These are phyloP conservation scores for Orchesellides sinensis DNA, from an alignment of 2,888 invertebrate genomes.

Conservation along the genomic window DNA sequence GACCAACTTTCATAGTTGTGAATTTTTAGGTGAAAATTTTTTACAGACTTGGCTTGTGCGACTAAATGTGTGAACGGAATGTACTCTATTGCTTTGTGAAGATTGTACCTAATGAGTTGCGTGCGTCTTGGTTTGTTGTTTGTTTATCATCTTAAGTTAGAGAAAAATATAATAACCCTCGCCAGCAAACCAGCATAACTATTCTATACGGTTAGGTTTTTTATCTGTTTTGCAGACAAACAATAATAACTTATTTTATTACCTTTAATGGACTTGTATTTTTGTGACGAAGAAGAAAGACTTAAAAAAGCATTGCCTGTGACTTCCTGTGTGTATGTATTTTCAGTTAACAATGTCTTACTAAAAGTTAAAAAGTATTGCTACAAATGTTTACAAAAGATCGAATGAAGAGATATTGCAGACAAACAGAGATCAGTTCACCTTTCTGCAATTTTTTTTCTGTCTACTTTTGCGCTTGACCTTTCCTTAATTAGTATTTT, in stretches of 20 bases:
- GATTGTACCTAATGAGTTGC: slow-evolving; percentile 51
- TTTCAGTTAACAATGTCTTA: background rate
- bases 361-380: background rate
- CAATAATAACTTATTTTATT: slow-evolving; percentile 31
- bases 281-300: background rate
- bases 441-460: slow-evolving; percentile 11
- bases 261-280: background rate
- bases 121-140: slow-evolving; percentile 33
- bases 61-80: background rate
- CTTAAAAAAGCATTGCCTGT: background rate
- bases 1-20: background rate
- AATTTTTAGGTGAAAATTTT: slow-evolving; percentile 8
- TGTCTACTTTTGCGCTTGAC: slow-evolving; percentile 31
- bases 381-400: background rate
- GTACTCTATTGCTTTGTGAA: slow-evolving; percentile 13
- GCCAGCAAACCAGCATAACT: too few relatives aligned
- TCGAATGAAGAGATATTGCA: too few relatives aligned
- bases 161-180: slow-evolving; percentile 6
- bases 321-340: slow-evolving; percentile 19
- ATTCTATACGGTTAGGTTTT: too few relatives aligned
- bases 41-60: slow-evolving; percentile 7
- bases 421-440: slow-evolving; percentile 12
- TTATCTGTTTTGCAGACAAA: slow-evolving; percentile 40
- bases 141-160: slow-evolving; percentile 38
- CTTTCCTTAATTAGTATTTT: slow-evolving; percentile 61